Evolutionary conservation across 1,140 invertebrate genomes (phyloP).

Genomic region (Platyscapa corneri): DNA sequence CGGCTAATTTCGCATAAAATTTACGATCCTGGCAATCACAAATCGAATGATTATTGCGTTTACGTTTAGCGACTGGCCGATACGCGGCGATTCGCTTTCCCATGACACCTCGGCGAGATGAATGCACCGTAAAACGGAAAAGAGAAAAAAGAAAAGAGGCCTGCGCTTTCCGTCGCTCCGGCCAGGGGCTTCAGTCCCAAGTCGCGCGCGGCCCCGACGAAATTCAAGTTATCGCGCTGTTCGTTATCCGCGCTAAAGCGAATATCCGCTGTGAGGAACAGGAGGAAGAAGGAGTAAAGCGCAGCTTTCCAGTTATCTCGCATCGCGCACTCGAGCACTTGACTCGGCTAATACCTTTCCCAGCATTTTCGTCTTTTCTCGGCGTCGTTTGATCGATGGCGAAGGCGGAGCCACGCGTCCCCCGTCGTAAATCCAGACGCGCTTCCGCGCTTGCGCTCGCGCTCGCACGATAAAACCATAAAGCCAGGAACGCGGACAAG

Average conservation of each 20-base stretch:
- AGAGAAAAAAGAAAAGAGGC: background rate
- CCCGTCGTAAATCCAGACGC: background rate
- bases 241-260: too few relatives aligned
- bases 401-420: background rate
- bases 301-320: too few relatives aligned
- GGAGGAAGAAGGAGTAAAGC: too few relatives aligned
- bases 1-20: background rate
- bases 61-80: too few relatives aligned
- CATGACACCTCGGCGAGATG: background rate
- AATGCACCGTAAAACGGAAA: background rate
- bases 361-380: conserved; percentile 9
- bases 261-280: too few relatives aligned
- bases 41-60: background rate
- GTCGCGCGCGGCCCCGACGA: too few relatives aligned
- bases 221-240: too few relatives aligned
- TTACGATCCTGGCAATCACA: background rate
- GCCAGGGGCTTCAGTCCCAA: too few relatives aligned
- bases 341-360: too few relatives aligned
- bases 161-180: too few relatives aligned
- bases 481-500: background rate
- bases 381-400: conserved; percentile 23
- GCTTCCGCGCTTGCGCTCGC: background rate
- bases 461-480: background rate
- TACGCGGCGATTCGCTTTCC: background rate
- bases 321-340: too few relatives aligned